Evolutionary conservation across 2,113 vertebrate genomes (phyloP), one percentile per base, ranked within the genome.

Genomic region (Sinocyclocheilus anshuiensis): DNA sequence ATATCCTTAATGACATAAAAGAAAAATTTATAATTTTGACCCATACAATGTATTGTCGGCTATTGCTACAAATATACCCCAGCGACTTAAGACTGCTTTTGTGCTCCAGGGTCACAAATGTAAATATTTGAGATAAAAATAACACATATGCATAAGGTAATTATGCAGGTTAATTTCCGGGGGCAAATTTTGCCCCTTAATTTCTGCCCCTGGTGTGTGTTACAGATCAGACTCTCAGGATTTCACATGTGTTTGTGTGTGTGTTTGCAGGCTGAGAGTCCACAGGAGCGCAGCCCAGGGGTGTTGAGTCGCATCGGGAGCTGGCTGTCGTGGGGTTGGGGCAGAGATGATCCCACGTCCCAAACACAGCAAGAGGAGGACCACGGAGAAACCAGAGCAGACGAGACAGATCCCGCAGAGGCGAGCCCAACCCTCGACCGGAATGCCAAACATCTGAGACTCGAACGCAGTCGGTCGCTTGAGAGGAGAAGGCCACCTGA

Each of bases 251-350:
- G 24, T 33, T 33, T 78, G 45, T 55, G 3, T 48, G 29, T 33
- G 6, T 55, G 48, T 59, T 59, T 57, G 10, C 80, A 95, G 93
- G 91, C 93, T 29, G 92, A 94, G 69, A 90, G n/a, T 67, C 92
- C 91, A 0, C 91, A 93, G 74, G 91, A 94, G 86, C 91, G 90
- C 0, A 92, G 90, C 12, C 89, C 93, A 33, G 92, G 94, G 84
- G 93, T 95, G 83, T 88, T 95, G 81, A 92, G 93, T 0, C 93
- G 94, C 29, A 92, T 95, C 6, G 94, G 94, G 76, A 94, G 91
- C 89, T 95, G 94, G 94, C 63, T 95, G 7, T 93, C 92, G 92
- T 92, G 57, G 76, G 90, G 80, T 85, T 93, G 81, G 24, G 72
- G 75, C 89, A 87, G 92, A 87, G 90, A 87, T 90, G 89, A 29